These are phyloP conservation scores for Hesperia comma DNA, from an alignment of 2,888 invertebrate genomes.

Conservation along the genomic window DNA sequence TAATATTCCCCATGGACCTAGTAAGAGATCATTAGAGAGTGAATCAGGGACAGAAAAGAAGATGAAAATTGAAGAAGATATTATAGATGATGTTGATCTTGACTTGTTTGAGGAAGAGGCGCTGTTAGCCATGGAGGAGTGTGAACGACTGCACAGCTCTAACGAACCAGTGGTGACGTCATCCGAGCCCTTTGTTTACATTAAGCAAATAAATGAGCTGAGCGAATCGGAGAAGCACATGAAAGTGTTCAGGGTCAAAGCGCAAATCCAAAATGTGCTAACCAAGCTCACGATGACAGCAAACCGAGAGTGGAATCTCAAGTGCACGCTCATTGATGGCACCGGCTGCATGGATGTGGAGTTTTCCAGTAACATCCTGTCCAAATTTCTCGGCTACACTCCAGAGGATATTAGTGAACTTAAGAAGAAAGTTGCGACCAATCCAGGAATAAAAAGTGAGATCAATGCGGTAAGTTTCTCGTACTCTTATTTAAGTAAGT, in stretches of 20 bases:
- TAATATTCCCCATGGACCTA: not conserved
- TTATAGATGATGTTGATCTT: too few relatives aligned
- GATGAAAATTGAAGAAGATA: slow-evolving; percentile 60
- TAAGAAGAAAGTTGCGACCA: slow-evolving; percentile 64
- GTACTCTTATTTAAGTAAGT: too few relatives aligned
- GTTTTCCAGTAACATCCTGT: slow-evolving; percentile 83
- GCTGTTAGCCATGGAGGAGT: slow-evolving; percentile 53
- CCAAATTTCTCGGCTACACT: slow-evolving; percentile 76
- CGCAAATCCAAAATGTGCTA: slow-evolving; percentile 79
- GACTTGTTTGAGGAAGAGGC: too few relatives aligned
- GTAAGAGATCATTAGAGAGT: not conserved
- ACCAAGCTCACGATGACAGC: slow-evolving; percentile 82
- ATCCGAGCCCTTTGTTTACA: slow-evolving; percentile 71
- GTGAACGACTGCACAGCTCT: slow-evolving; percentile 46
- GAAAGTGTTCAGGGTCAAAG: slow-evolving; percentile 82
- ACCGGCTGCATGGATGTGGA: slow-evolving; percentile 81
- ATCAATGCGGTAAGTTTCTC: slow-evolving; percentile 60
- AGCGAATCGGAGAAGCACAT: slow-evolving; percentile 57
- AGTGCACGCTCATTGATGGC: slow-evolving; percentile 83
- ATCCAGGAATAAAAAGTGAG: slow-evolving; percentile 66
- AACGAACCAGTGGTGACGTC: slow-evolving; percentile 49
- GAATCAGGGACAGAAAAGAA: slow-evolving; percentile 57
- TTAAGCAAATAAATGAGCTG: slow-evolving; percentile 72
- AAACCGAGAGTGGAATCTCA: slow-evolving; percentile 79
- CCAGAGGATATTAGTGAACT: slow-evolving; percentile 74